Conservation (phyloP, 1,140 invertebrate genomes). For the Trichoplusia ni region DNA sequence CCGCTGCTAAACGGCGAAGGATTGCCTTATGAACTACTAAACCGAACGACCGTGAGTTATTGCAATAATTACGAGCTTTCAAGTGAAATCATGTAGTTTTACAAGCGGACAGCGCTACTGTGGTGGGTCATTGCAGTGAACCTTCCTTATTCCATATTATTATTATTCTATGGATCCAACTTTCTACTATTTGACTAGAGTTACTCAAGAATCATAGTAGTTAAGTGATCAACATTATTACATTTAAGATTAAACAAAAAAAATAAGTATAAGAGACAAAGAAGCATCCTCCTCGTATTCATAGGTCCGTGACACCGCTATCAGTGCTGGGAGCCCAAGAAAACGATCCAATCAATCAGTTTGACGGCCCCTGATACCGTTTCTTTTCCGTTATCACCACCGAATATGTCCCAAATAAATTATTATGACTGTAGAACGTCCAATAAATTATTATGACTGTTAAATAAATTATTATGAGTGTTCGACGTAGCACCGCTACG, state of each 20-base stretch:
- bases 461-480: slow-evolving; percentile 17
- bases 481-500: neutral
- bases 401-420: slow-evolving; percentile 27
- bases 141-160: too few species aligned
- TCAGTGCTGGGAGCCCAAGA: slow-evolving; percentile 21
- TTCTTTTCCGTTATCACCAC: slow-evolving; percentile 25
- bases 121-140: too few species aligned
- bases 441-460: slow-evolving; percentile 12
- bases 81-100: too few species aligned
- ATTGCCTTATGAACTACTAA: too few species aligned
- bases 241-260: neutral
- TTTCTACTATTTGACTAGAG: too few species aligned
- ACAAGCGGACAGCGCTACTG: too few species aligned
- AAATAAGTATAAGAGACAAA: neutral
- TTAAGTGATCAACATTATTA: too few species aligned
- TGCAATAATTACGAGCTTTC: too few species aligned
- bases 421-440: slow-evolving; percentile 27
- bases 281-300: neutral
- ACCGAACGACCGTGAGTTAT: too few species aligned
- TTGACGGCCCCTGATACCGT: slow-evolving; percentile 26
- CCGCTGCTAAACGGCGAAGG: too few species aligned
- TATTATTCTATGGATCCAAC: too few species aligned
- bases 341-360: slow-evolving; percentile 32
- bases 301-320: slow-evolving; percentile 4
- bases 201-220: too few species aligned